Conservation (phyloP, 1,140 invertebrate species). For the Aphaenogaster floridana region DNA sequence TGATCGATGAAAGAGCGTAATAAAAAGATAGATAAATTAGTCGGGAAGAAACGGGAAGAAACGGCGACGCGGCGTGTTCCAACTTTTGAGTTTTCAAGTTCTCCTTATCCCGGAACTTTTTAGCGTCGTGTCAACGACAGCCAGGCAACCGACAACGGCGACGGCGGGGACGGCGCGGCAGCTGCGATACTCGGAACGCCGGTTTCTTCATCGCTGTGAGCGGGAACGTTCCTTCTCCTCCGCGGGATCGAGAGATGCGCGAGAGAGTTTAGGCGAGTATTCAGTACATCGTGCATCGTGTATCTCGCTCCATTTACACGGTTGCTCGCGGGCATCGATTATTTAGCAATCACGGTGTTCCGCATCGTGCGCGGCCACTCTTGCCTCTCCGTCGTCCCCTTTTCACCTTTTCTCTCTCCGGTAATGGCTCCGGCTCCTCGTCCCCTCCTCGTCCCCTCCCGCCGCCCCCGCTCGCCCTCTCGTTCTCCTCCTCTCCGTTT, state of each 20-base stretch:
- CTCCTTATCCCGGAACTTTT: conserved; percentile 12
- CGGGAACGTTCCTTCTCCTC: conserved; percentile 14
- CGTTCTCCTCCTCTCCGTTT: conserved; percentile 40
- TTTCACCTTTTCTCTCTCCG: conserved; percentile 63
- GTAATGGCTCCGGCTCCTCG: conserved; percentile 39
- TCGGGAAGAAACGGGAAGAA: not conserved
- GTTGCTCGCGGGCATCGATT: conserved; percentile 79
- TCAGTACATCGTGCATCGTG: conserved; percentile 63
- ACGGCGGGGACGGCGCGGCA: not conserved
- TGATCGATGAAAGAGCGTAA: not conserved
- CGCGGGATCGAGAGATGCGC: conserved; percentile 57
- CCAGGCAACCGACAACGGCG: not conserved
- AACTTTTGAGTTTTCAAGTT: not conserved
- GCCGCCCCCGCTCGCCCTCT: not conserved
- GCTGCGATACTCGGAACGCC: conserved; percentile 3
- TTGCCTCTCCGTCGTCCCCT: conserved; percentile 71
- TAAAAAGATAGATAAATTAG: not conserved
- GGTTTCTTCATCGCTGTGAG: conserved; percentile 25
- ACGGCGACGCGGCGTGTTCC: not conserved
- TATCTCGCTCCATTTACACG: conserved; percentile 67
- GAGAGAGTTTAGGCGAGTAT: conserved; percentile 63
- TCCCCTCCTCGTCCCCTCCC: not conserved
- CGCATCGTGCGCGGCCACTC: conserved; percentile 64
- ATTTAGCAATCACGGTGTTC: conserved; percentile 81
- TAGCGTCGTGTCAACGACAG: conserved; percentile 21